These are phyloP conservation scores for Etheostoma cragini DNA, from an alignment of 2,113 vertebrate genomes.

Conservation along the genomic window DNA sequence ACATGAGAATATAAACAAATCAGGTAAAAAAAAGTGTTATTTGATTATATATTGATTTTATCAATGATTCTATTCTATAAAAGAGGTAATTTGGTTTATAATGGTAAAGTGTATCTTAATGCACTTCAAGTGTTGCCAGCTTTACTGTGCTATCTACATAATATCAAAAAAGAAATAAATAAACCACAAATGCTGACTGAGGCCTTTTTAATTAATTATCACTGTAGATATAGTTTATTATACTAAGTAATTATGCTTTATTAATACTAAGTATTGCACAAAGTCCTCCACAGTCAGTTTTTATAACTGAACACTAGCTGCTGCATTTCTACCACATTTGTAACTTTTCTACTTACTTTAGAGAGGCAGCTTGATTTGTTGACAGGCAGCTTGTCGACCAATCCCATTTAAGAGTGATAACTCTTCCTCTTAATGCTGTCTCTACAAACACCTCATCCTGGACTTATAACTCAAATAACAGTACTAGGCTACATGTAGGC, in stretches of 20 bases:
- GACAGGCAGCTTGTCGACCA: neutral
- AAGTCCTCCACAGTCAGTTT: neutral
- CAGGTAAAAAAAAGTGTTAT: neutral
- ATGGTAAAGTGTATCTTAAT: neutral
- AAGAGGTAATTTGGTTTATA: slow-evolving; percentile 2
- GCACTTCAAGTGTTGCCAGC: slow-evolving; percentile 27
- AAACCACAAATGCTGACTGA: neutral
- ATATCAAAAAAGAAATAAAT: neutral
- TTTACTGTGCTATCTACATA: neutral
- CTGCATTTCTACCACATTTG: neutral
- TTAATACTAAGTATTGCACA: slow-evolving; percentile 1
- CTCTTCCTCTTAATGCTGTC: neutral
- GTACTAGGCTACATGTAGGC: neutral
- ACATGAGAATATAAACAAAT: neutral
- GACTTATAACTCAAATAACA: neutral
- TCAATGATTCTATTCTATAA: neutral
- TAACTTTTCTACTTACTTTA: neutral
- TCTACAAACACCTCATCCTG: neutral
- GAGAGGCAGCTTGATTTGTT: neutral
- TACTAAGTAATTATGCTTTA: neutral
- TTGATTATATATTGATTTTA: neutral
- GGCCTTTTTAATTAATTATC: neutral
- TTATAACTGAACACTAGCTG: neutral
- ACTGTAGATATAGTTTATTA: slow-evolving; percentile 25
- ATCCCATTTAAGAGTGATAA: neutral